A percentile compares a stretch with the other conserved stretches of the same genome.
Conservation (phyloP, 1,140 invertebrate species). For the Drosophila watanabei region DNA sequence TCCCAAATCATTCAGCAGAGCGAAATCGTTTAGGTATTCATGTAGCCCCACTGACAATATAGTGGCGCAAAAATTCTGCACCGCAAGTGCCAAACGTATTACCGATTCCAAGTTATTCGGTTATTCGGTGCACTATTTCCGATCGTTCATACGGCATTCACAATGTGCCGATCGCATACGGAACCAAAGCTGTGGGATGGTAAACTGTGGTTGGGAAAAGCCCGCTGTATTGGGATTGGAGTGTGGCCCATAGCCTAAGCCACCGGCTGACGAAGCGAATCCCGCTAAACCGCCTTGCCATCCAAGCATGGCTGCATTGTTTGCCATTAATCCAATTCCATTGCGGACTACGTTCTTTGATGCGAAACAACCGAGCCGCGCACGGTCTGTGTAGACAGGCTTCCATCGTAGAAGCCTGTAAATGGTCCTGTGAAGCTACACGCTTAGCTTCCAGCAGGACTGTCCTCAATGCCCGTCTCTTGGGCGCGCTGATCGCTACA, state of each 20-base stretch:
- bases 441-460: too few species aligned
- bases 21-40: background rate
- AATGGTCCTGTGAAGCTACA: too few species aligned
- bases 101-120: too few species aligned
- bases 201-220: background rate
- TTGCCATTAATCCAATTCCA: background rate
- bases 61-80: background rate
- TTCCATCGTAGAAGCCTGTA: too few species aligned
- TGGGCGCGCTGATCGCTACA: too few species aligned
- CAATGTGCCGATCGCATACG: background rate
- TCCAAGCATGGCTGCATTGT: background rate
- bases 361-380: too few species aligned
- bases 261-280: background rate
- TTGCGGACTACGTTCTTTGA: background rate
- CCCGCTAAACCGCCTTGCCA: background rate
- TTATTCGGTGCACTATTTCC: background rate
- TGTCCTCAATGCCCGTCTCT: too few species aligned
- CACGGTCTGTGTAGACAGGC: background rate
- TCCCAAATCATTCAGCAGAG: background rate
- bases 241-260: background rate
- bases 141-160: conserved; percentile 8
- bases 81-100: background rate
- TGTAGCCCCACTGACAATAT: background rate
- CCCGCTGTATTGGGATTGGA: background rate
- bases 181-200: background rate